Percentiles rank a stretch among this genome's conserved stretches.
phyloP scores from a whole-genome alignment of 2,888 invertebrate species.

The Lacanobia oleracea region DNA sequence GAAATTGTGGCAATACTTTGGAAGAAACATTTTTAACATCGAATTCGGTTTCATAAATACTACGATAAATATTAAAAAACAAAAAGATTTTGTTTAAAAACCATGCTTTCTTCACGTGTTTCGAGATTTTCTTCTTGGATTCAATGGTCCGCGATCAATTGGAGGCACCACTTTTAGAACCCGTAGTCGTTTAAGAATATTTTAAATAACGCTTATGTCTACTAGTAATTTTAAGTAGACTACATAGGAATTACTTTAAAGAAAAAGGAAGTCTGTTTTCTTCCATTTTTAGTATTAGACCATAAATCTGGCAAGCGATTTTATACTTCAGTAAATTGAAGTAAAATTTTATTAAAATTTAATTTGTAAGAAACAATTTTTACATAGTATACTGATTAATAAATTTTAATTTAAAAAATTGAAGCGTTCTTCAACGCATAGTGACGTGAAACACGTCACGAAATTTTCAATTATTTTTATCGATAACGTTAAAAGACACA shows the following conservation, averaged over 20 bases:
- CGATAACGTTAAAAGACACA: constrained; percentile 64
- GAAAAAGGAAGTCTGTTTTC: constrained; percentile 59
- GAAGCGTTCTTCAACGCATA: constrained; percentile 51
- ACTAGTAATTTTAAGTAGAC: constrained; percentile 62
- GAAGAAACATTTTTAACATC: constrained; percentile 84
- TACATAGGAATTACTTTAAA: constrained; percentile 65
- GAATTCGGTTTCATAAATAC: constrained; percentile 84
- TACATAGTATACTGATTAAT: constrained; percentile 58
- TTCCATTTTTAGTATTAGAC: constrained; percentile 60
- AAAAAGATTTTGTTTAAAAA: constrained; percentile 51
- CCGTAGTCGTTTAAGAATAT: constrained; percentile 58
- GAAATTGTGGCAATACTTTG: constrained; percentile 87
- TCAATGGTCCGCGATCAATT: constrained; percentile 61
- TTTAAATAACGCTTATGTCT: constrained; percentile 66
- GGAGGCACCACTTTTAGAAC: constrained; percentile 61
- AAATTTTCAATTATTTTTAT: constrained; percentile 52
- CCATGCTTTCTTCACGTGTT: constrained; percentile 66
- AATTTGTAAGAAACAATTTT: constrained; percentile 61
- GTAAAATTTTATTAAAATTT: constrained; percentile 62
- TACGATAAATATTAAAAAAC: constrained; percentile 68
- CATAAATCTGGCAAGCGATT: constrained; percentile 63
- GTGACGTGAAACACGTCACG: constrained; percentile 37
- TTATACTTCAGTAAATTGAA: constrained; percentile 64
- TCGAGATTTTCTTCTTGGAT: constrained; percentile 46
- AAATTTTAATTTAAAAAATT: constrained; percentile 53